Evolutionary conservation across 2,888 invertebrate species (phyloP).

Genomic region (Brachyopa scutellaris): DNA sequence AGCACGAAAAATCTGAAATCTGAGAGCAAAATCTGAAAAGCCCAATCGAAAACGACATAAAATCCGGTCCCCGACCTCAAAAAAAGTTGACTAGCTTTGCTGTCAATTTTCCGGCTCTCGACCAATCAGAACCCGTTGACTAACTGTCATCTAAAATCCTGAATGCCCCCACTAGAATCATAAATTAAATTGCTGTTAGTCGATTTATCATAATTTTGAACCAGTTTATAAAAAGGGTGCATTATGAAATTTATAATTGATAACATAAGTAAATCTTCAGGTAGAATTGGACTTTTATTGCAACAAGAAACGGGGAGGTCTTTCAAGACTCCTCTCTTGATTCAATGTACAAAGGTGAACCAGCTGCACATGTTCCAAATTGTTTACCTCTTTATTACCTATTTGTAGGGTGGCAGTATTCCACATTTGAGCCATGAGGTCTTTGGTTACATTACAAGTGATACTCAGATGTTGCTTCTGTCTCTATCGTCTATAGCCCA

Average conservation of each 20-base stretch:
- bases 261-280: conserved; percentile 84
- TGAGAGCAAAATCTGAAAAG: no score
- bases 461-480: conserved; percentile 86
- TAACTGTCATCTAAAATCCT: no score
- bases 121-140: no score
- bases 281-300: conserved; percentile 87
- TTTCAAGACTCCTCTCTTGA: conserved; percentile 89
- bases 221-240: conserved; percentile 19
- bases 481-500: conserved; percentile 87
- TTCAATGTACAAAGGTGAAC: conserved; percentile 85
- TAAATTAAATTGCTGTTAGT: no score
- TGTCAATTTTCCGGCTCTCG: no score
- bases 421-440: conserved; percentile 92
- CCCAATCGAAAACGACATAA: no score
- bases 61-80: no score
- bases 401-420: conserved; percentile 88
- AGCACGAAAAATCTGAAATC: no score
- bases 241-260: conserved; percentile 89
- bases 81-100: no score
- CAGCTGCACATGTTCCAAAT: background rate
- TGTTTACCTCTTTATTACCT: background rate
- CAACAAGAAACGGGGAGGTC: conserved; percentile 82
- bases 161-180: no score
- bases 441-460: conserved; percentile 85
- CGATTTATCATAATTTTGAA: no score